phyloP scores from a whole-genome alignment of 1,140 invertebrate species.

The Macrobrachium nipponense region DNA sequence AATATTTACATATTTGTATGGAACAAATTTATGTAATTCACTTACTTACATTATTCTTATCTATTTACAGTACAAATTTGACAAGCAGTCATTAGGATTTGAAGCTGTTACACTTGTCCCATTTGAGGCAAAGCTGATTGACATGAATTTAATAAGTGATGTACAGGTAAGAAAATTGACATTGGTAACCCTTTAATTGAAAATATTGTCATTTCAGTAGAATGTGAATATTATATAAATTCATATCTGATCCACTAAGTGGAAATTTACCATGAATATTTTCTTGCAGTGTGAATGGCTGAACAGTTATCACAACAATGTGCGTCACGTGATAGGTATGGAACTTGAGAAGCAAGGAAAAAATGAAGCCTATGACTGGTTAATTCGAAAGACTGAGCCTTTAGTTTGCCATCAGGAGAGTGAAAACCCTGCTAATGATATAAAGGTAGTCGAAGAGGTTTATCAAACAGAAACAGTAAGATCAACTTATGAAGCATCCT shows the following conservation, averaged over 20 bases:
- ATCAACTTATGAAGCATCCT: not conserved
- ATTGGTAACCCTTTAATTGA: not conserved
- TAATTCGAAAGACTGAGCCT: slow-evolving; percentile 81
- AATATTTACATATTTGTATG: not conserved
- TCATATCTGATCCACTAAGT: not conserved
- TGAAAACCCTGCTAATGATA: not conserved
- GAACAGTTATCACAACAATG: slow-evolving; percentile 82
- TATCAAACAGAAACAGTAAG: not conserved
- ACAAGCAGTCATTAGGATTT: slow-evolving; percentile 71
- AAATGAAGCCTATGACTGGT: slow-evolving; percentile 81
- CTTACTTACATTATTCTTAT: not conserved
- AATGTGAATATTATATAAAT: not conserved
- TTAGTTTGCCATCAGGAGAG: not conserved
- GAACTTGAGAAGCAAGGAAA: slow-evolving; percentile 78
- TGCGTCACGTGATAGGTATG: slow-evolving; percentile 77
- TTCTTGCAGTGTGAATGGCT: slow-evolving; percentile 78
- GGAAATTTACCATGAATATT: not conserved
- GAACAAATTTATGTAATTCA: not conserved
- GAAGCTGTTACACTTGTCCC: slow-evolving; percentile 73
- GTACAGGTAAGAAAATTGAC: not conserved
- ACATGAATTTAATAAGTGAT: slow-evolving; percentile 69
- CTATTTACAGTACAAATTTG: slow-evolving; percentile 66
- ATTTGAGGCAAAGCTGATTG: slow-evolving; percentile 72
- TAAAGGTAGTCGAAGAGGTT: too few relatives aligned
- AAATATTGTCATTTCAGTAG: not conserved